Conservation (phyloP, 2,113 vertebrate species). For the Laterallus jamaicensis region DNA sequence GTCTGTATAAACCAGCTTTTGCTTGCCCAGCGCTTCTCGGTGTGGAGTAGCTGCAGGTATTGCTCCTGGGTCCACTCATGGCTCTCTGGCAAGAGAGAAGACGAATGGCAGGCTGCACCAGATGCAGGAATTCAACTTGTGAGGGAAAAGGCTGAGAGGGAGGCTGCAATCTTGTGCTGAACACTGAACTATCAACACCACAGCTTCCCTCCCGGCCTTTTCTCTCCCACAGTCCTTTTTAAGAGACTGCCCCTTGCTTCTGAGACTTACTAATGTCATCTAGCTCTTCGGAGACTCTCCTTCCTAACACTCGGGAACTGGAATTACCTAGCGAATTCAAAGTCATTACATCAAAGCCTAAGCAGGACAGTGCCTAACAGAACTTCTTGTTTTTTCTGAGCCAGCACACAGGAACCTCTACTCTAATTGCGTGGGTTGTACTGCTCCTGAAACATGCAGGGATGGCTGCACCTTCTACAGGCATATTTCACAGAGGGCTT, state of each 20-base stretch:
- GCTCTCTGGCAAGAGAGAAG: neutral
- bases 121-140: neutral
- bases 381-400: neutral
- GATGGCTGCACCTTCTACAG: neutral
- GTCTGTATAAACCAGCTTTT: neutral
- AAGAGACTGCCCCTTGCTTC: neutral
- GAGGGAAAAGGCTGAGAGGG: too few relatives aligned
- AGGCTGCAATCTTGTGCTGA: too few relatives aligned
- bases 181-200: neutral
- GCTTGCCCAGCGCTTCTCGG: neutral
- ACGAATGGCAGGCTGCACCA: neutral
- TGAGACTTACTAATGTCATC: neutral
- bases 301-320: neutral
- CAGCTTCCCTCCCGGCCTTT: neutral
- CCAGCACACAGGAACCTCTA: fast-evolving
- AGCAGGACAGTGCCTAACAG: neutral
- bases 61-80: neutral
- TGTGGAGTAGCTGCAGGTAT: neutral
- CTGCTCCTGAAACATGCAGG: neutral
- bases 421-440: neutral
- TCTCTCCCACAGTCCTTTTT: neutral
- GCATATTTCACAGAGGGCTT: neutral
- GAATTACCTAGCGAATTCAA: neutral
- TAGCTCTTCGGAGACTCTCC: neutral
- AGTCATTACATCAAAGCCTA: neutral